phyloP scores from a whole-genome alignment of 2,888 invertebrate species.

The Escarpia spicata region DNA sequence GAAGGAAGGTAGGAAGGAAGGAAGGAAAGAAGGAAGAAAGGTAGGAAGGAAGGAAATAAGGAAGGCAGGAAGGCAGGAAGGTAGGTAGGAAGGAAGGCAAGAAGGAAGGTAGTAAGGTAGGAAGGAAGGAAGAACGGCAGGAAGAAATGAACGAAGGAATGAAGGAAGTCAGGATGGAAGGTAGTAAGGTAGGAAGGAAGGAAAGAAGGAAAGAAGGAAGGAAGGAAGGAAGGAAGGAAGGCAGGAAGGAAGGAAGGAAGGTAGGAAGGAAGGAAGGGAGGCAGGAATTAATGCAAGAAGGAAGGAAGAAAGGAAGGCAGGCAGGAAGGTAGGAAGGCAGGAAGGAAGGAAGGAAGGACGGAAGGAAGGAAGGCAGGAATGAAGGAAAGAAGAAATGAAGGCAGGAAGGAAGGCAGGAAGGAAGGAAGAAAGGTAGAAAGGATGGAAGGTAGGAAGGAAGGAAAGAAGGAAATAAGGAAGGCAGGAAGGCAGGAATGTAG shows the following conservation, averaged over 20 bases:
- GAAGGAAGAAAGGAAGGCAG: conserved; percentile 35
- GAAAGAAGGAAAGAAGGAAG: conserved; percentile 31
- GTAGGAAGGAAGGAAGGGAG: conserved; percentile 31
- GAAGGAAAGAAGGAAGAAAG: conserved; percentile 22
- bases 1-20: conserved; percentile 26
- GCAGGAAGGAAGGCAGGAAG: not conserved
- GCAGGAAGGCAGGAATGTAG: not conserved
- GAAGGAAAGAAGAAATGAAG: not conserved
- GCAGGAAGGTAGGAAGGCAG: conserved; percentile 35
- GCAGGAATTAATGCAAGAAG: conserved; percentile 34
- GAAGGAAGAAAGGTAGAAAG: too few relatives aligned
- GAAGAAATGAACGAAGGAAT: conserved; percentile 31
- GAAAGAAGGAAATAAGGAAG: too few relatives aligned
- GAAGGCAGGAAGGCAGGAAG: conserved; percentile 17
- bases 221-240: conserved; percentile 28
- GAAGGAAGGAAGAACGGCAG: conserved; percentile 31
- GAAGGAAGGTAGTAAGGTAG: conserved; percentile 22
- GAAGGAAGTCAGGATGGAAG: conserved; percentile 28
- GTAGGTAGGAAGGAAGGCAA: conserved; percentile 22
- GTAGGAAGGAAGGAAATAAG: conserved; percentile 18
- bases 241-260: conserved; percentile 22
- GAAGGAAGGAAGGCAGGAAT: conserved; percentile 24
- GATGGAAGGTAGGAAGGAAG: too few relatives aligned
- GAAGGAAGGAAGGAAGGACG: conserved; percentile 35
- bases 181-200: conserved; percentile 28